Base-by-base conservation (phyloP, 92 coral and sea anemone genomes). In the Diadumene lineata region DNA sequence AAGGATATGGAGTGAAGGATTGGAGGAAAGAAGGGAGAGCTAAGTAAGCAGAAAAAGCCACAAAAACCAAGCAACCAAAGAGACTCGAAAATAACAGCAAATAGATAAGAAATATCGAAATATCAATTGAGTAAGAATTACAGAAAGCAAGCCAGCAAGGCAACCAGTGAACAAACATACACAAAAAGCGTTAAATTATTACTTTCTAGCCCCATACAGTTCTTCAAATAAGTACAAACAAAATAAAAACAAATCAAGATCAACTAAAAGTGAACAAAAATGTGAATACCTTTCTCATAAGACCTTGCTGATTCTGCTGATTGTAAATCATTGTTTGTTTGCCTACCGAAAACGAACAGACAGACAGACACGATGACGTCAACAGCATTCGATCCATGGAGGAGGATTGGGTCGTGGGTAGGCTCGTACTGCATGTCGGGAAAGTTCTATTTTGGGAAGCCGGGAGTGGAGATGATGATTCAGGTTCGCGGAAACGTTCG, bases 271-370 rank as follows among this genome's bases (percentile, higher is more conserved):
- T 46, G 50, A 64, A 50, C 51, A 22, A 57, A 68, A 85, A 79
- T 72, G 81, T 73, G 60, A 58, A 78, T 81, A 91, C 92, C 97
- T 87, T 88, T 60, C 69, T 68, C 50, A 91, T 55, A 51, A 91
- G 90, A 43, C 64, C 84, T 71, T 91, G 82, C 69, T 79, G 82
- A 24, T 80, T 86, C 84, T 85, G 73, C 72, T 87, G 90, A 62
- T 87, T 76, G 82, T 90, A 83, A 66, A 71, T 66, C 80, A 57
- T 85, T 73, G 77, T 87, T 50, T 86, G 83, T 53, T 87, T 86
- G 69, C 97, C 97, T 62, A 86, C 97, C 77, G 93, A 88, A 48
- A 91, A 82, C 53, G 97, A 87, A 26, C 93, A 85, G 25, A 88
- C 84, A 56, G 97, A 91, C 58, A 91, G 77, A 67, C 84, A 91